Base-by-base conservation (phyloP, 30 jellyfish, hydroid and myxozoan genomes). In the Aurelia aurita complex sp. Pacific region DNA sequence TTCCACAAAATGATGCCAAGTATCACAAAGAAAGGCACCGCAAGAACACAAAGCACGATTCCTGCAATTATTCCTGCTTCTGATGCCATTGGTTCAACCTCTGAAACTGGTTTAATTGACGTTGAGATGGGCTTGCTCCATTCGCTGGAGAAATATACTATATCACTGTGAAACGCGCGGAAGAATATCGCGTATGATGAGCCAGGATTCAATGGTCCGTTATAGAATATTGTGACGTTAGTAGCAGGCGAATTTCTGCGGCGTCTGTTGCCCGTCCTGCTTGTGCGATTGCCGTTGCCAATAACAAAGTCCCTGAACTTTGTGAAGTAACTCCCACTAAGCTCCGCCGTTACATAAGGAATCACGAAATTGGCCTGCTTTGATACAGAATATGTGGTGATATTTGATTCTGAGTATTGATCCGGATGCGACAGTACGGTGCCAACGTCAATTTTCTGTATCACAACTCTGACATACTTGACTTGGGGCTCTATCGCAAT, bases 271-370 rank as follows among this genome's bases (percentile, higher is more conserved):
- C 15, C 36, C 11, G 18, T 13, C 78, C 86, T 86, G 64, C 88
- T 86, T 4, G 89, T 86, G 14, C 9, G 34, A 36, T 53, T 73
- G 38, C 89, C 96, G 64, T 65, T 76, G 6, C 96, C 96, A 35
- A 86, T 43, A 33, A 52, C 77, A 52, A 75, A 86, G 1, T 15
- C 19, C 4, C 46, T 67, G 15, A 19, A 40, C 23, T 46, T 12
- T 14, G 51, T 71, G 17, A 86, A 34, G 46, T 51, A 64, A 14
- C 64, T 42, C 12, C 42, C 57, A 74, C 79, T 38, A 0, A 86
- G 79, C 86, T 86, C 96, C 8, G 96, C 96, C 5, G 96, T 38
- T 11, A 77, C 85, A 29, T 86, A 86, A 36, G 96, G 89, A 36
- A 54, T 60, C 6, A 36, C 5, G 32, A 69, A 59, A 5, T 43